Percentiles rank a stretch among this genome's conserved stretches.
Conservation (phyloP, 2,797 vertebrate genomes). For the Manis javanica region DNA sequence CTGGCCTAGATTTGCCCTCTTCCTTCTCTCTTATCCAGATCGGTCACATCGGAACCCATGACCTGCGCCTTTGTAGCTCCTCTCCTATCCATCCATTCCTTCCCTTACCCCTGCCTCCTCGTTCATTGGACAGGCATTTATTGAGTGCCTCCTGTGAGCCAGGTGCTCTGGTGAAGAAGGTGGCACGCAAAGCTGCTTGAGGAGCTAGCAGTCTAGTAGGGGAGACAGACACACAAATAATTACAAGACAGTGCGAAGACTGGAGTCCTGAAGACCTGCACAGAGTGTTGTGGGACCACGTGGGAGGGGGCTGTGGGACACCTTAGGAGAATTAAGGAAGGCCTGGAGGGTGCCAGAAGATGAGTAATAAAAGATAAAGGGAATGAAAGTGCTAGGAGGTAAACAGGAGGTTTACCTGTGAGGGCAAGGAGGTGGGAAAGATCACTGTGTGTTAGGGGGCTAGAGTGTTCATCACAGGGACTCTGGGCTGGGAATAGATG, state of each 20-base stretch:
- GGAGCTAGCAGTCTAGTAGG: not conserved
- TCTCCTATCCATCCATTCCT: not conserved
- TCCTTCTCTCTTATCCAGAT: not conserved
- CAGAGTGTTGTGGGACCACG: no score
- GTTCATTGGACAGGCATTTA: not conserved
- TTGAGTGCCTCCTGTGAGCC: not conserved
- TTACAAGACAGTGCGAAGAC: not conserved
- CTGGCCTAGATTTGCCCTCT: not conserved
- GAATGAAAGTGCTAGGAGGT: not conserved
- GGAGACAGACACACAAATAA: not conserved
- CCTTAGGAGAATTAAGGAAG: not conserved
- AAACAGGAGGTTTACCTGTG: not conserved
- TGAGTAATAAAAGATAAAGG: not conserved
- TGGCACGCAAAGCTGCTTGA: not conserved
- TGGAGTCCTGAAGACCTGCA: not conserved
- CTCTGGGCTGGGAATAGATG: no score
- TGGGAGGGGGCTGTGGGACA: not conserved
- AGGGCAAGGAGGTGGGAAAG: not conserved
- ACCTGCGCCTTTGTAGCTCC: not conserved
- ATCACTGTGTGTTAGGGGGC: not conserved
- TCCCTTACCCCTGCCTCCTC: not conserved
- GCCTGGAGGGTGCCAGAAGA: not conserved
- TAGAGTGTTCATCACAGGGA: not conserved
- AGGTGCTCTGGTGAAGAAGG: no score
- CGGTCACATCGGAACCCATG: not conserved